Evolutionary conservation across 2,888 invertebrate species (phyloP).

Genomic region (Tipula helvola): DNA sequence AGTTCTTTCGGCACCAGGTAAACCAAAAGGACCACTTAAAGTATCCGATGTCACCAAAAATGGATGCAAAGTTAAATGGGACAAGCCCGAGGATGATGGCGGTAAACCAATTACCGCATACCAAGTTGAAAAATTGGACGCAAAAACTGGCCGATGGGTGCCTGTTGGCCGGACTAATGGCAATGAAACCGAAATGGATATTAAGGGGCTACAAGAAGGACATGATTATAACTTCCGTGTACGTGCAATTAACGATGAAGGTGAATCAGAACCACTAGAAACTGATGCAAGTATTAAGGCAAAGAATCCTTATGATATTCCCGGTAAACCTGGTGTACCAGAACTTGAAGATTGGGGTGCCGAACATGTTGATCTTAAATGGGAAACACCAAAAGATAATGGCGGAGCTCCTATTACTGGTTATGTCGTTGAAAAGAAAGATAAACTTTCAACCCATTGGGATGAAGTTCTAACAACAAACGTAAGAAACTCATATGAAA

Average conservation of each 20-base stretch:
- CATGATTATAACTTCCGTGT: conserved; percentile 91
- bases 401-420: conserved; percentile 96
- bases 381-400: conserved; percentile 89
- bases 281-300: conserved; percentile 80
- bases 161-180: conserved; percentile 76
- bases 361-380: conserved; percentile 78
- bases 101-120: conserved; percentile 89
- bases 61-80: conserved; percentile 83
- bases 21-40: conserved; percentile 80
- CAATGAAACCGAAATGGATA: conserved; percentile 75
- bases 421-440: conserved; percentile 88
- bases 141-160: conserved; percentile 83
- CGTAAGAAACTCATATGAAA: conserved; percentile 35
- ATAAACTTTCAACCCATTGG: conserved; percentile 76
- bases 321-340: conserved; percentile 79
- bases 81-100: conserved; percentile 89
- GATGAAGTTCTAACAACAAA: conserved; percentile 66
- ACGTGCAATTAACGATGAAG: conserved; percentile 87
- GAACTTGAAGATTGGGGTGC: conserved; percentile 81
- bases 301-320: conserved; percentile 90
- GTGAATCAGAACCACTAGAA: conserved; percentile 86
- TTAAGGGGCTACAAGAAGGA: conserved; percentile 79
- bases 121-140: conserved; percentile 87
- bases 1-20: conserved; percentile 68
- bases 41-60: conserved; percentile 80